phyloP scores from a whole-genome alignment of 37 sponge, comb jelly and placozoan genomes.

The Ephydatia muelleri region DNA sequence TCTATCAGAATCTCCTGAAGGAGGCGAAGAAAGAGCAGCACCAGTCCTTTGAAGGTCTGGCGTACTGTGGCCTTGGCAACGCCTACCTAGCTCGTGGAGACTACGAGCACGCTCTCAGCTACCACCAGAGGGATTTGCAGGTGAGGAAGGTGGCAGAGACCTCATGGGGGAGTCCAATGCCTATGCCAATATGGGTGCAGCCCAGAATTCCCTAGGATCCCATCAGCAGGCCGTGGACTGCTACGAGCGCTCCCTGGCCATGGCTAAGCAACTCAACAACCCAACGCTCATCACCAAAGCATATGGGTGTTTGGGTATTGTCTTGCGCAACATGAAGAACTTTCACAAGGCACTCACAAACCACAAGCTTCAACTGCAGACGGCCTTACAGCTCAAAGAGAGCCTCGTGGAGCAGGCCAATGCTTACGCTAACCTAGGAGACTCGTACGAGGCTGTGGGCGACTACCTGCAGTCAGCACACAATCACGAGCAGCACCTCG shows the following conservation, averaged over 20 bases:
- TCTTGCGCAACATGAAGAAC: slow-evolving; percentile 77
- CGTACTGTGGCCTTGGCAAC: slow-evolving; percentile 82
- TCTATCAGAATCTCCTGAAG: slow-evolving; percentile 78
- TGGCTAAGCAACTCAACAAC: slow-evolving; percentile 81
- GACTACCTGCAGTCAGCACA: slow-evolving; percentile 66
- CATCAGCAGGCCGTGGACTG: slow-evolving; percentile 74
- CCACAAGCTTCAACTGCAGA: slow-evolving; percentile 72
- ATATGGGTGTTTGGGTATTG: slow-evolving; percentile 84
- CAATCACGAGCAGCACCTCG: slow-evolving; percentile 74
- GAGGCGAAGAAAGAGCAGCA: slow-evolving; percentile 86
- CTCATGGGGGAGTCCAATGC: slow-evolving; percentile 66
- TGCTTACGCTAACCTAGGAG: slow-evolving; percentile 89
- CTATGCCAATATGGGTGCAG: slow-evolving; percentile 82
- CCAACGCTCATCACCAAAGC: slow-evolving; percentile 68
- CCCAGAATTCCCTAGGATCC: slow-evolving; percentile 67
- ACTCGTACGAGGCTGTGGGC: slow-evolving; percentile 78
- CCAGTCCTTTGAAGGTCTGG: slow-evolving; percentile 81
- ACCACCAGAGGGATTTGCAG: slow-evolving; percentile 67
- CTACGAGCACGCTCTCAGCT: slow-evolving; percentile 80
- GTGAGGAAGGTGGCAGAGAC: slow-evolving; percentile 65
- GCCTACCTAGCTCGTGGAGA: slow-evolving; percentile 70
- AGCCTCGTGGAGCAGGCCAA: slow-evolving; percentile 68
- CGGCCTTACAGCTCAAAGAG: slow-evolving; percentile 55
- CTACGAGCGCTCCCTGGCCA: slow-evolving; percentile 66
- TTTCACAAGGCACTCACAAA: slow-evolving; percentile 71